Evolutionary conservation across 1,140 invertebrate genomes (phyloP).

Genomic region (Heliconius himera): DNA sequence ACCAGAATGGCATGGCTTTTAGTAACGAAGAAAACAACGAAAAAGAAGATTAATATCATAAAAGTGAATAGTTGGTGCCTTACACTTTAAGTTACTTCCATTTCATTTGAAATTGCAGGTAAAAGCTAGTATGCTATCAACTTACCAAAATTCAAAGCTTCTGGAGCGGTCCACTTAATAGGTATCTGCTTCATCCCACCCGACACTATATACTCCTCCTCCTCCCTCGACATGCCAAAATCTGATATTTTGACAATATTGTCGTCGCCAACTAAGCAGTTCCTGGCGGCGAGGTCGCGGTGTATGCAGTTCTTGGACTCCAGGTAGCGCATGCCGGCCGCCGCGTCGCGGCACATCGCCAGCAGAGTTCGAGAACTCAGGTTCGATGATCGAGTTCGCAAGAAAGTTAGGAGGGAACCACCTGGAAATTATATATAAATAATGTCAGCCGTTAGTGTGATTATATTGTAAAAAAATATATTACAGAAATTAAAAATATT

Average conservation of each 20-base stretch:
- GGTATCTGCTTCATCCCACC: constrained; percentile 99
- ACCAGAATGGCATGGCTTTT: too few species aligned
- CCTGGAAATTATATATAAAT: constrained; percentile 83
- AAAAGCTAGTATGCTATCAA: not conserved
- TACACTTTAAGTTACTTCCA: too few species aligned
- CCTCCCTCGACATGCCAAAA: constrained; percentile 98
- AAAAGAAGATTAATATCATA: too few species aligned
- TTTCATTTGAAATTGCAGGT: too few species aligned
- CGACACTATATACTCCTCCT: constrained; percentile 98
- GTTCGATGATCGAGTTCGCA: constrained; percentile 88
- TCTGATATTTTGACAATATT: constrained; percentile 98
- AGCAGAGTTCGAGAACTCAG: constrained; percentile 89
- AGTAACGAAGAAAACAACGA: too few species aligned
- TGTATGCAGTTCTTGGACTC: constrained; percentile 98
- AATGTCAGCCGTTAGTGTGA: too few species aligned
- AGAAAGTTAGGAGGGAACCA: constrained; percentile 93
- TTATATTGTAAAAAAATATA: too few species aligned
- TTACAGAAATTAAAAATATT: too few species aligned
- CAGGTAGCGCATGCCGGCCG: constrained; percentile 96
- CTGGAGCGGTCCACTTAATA: constrained; percentile 98
- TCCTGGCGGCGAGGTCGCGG: constrained; percentile 96
- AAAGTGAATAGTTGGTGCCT: too few species aligned
- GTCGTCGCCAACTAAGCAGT: constrained; percentile 94
- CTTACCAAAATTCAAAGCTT: constrained; percentile 96
- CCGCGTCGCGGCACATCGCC: constrained; percentile 96